Evolutionary conservation across 2,113 vertebrate species (phyloP).

Genomic region (Noctilio leporinus): DNA sequence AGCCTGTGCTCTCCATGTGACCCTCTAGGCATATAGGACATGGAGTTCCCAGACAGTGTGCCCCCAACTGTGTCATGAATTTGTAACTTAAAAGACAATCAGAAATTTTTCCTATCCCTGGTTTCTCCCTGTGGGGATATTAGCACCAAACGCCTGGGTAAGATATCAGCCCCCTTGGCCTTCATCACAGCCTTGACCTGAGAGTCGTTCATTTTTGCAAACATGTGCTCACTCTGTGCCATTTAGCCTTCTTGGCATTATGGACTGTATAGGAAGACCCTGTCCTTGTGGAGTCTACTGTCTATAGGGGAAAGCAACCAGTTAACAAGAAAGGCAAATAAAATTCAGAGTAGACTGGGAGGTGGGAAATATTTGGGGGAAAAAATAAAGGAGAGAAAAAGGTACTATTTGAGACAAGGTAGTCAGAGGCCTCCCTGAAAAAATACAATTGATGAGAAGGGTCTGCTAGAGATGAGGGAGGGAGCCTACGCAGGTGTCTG

Average conservation of each 20-base stretch:
- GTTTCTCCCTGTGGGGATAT: background rate
- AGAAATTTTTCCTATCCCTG: background rate
- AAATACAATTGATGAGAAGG: background rate
- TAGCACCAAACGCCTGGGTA: background rate
- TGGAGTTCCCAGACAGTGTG: background rate
- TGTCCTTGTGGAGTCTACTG: background rate
- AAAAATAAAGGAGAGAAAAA: background rate
- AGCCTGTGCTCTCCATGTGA: background rate
- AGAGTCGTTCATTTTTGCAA: background rate
- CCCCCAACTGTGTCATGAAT: background rate
- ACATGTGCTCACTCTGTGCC: background rate
- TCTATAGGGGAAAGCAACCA: background rate
- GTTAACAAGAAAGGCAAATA: background rate
- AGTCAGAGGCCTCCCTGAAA: background rate
- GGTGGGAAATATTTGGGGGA: background rate
- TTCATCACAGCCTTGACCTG: background rate
- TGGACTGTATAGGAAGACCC: background rate
- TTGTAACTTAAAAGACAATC: background rate
- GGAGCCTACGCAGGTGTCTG: background rate
- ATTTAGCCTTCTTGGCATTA: background rate
- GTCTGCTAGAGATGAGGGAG: background rate
- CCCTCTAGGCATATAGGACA: background rate
- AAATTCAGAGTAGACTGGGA: background rate
- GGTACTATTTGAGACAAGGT: background rate
- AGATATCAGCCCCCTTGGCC: background rate